Evolutionary conservation across 2,113 vertebrate species (phyloP).

Genomic region (Tichodroma muraria): DNA sequence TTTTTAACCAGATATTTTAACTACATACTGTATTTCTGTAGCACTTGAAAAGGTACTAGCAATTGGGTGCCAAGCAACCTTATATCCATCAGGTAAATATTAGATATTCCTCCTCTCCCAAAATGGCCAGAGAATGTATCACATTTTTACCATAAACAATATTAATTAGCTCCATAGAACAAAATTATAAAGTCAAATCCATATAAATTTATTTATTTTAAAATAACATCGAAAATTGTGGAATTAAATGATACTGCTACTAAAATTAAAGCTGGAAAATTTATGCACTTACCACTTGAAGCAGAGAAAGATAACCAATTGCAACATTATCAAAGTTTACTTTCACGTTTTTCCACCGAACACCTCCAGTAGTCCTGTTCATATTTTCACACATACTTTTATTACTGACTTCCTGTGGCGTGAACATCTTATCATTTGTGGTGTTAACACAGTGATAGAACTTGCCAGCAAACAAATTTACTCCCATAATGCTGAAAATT

Average conservation of each 20-base stretch:
- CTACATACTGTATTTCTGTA: not conserved
- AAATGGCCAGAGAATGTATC: not conserved
- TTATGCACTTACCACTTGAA: slow-evolving; percentile 83
- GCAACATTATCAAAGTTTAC: slow-evolving; percentile 97
- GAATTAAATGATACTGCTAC: not conserved
- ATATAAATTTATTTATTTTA: not conserved
- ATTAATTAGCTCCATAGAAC: not conserved
- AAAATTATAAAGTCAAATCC: not conserved
- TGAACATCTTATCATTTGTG: not conserved
- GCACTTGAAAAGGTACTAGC: not conserved
- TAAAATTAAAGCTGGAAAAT: not conserved
- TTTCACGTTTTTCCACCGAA: slow-evolving; percentile 83
- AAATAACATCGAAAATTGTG: not conserved
- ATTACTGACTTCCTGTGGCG: slow-evolving; percentile 10
- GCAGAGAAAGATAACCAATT: slow-evolving; percentile 87
- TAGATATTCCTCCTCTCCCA: not conserved
- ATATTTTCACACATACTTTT: slow-evolving; percentile 30
- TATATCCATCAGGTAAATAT: not conserved
- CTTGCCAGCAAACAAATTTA: slow-evolving; percentile 94
- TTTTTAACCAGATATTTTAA: not conserved
- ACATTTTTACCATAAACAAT: not conserved
- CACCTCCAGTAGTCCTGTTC: not conserved
- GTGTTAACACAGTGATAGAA: slow-evolving; percentile 80
- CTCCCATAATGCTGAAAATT: slow-evolving; percentile 99
- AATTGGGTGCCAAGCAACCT: not conserved